phyloP scores from a whole-genome alignment of 2,113 vertebrate genomes.

The Pampusana beccarii region DNA sequence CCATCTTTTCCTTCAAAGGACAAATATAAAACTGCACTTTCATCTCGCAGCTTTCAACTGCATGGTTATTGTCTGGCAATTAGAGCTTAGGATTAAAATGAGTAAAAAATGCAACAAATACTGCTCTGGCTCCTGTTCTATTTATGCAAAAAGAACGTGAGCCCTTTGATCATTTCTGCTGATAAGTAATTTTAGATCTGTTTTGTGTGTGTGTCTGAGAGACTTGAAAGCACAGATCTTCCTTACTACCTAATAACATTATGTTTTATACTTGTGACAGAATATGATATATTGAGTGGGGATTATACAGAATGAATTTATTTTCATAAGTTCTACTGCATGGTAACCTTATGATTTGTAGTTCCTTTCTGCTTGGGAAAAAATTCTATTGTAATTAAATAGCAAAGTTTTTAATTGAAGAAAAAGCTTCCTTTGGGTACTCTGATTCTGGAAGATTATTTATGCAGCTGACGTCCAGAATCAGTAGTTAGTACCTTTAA shows the following conservation, averaged over 20 bases:
- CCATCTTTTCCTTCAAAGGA: not conserved
- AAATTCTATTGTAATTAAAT: not conserved
- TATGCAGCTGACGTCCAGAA: not conserved
- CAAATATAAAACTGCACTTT: not conserved
- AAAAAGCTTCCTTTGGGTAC: not conserved
- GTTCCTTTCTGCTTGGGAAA: not conserved
- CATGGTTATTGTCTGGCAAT: not conserved
- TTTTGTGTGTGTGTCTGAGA: not conserved
- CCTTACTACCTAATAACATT: not conserved
- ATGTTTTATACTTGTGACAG: not conserved
- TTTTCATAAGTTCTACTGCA: not conserved
- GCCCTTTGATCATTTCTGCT: not conserved
- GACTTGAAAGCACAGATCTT: not conserved
- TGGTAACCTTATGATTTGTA: not conserved
- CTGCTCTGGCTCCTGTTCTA: not conserved
- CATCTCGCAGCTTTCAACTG: not conserved
- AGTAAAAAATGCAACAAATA: not conserved
- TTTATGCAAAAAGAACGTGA: not conserved
- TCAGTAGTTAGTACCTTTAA: not conserved
- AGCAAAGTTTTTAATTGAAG: not conserved
- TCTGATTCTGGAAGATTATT: not conserved
- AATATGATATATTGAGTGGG: not conserved
- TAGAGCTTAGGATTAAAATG: not conserved
- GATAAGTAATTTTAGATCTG: slow-evolving; percentile 12
- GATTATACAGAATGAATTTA: not conserved